These are phyloP conservation scores for Siniperca knerii DNA, from an alignment of 2,113 vertebrate species.

Conservation along the genomic window DNA sequence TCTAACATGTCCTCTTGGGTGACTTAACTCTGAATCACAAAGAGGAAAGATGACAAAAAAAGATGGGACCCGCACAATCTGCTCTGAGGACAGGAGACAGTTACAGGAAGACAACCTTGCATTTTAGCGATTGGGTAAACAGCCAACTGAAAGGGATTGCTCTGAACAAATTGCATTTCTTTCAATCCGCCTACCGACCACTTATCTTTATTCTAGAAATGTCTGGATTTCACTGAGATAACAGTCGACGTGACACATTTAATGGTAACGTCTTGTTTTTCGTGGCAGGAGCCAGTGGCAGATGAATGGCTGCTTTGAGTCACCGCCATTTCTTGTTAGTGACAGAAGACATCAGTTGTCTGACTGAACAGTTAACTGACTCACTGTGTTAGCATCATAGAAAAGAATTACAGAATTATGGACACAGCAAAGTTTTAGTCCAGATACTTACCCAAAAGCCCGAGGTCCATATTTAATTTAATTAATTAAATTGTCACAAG, in stretches of 20 bases:
- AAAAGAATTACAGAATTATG: neutral
- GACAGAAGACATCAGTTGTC: neutral
- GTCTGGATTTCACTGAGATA: slow-evolving; percentile 26
- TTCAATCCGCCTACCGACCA: slow-evolving; percentile 3
- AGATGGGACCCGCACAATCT: neutral
- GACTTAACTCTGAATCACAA: slow-evolving; percentile 15
- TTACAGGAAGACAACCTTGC: slow-evolving; percentile 9
- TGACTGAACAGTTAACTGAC: neutral
- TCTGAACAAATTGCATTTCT: slow-evolving; percentile 4
- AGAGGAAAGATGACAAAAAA: slow-evolving; percentile 12
- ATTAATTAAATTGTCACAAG: slow-evolving; percentile 31
- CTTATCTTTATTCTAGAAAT: slow-evolving; percentile 17
- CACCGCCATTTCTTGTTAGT: neutral
- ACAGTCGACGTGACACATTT: slow-evolving; percentile 20
- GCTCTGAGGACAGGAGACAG: neutral
- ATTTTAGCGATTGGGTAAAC: neutral
- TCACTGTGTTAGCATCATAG: neutral
- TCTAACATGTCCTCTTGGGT: neutral
- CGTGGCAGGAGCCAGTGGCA: neutral
- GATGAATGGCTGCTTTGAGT: slow-evolving; percentile 19
- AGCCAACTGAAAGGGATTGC: slow-evolving; percentile 3
- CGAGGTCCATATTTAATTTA: neutral
- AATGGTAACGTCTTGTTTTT: slow-evolving; percentile 3
- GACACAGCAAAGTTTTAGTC: neutral
- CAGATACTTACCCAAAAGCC: neutral